These are phyloP conservation scores for Drosophila pseudotalamancana DNA, from an alignment of 2,888 invertebrate genomes.

Conservation along the genomic window DNA sequence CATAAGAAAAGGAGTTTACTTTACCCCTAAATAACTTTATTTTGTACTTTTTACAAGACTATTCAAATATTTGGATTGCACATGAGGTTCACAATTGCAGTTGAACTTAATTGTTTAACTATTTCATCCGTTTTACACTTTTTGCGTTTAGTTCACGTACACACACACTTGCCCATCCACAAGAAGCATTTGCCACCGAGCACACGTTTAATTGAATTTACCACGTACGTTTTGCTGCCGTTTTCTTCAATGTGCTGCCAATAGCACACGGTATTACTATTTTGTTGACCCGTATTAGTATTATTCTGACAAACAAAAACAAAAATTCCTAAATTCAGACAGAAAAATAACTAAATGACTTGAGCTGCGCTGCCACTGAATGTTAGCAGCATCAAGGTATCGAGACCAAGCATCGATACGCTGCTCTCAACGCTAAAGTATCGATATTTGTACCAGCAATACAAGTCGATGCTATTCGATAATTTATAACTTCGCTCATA, in stretches of 20 bases:
- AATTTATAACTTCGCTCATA: background rate
- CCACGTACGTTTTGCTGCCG: slow-evolving; percentile 64
- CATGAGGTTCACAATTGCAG: slow-evolving; percentile 22
- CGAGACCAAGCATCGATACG: slow-evolving; percentile 39
- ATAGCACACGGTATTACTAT: slow-evolving; percentile 25
- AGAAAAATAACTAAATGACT: slow-evolving; percentile 63
- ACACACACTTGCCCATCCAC: slow-evolving; percentile 37
- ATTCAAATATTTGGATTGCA: slow-evolving; percentile 18
- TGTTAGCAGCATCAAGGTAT: slow-evolving; percentile 48
- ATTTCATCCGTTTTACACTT: slow-evolving; percentile 70
- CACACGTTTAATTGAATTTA: slow-evolving; percentile 64
- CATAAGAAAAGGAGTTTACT: slow-evolving; percentile 57
- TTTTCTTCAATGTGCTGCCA: slow-evolving; percentile 37
- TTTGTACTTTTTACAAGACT: slow-evolving; percentile 36
- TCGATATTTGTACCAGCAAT: slow-evolving; percentile 5
- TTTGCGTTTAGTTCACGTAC: slow-evolving; percentile 73
- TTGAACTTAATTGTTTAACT: slow-evolving; percentile 56
- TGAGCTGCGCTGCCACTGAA: slow-evolving; percentile 55
- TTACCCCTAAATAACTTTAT: slow-evolving; percentile 35
- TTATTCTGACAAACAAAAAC: slow-evolving; percentile 53
- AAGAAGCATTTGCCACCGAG: slow-evolving; percentile 51
- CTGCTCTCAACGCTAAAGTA: background rate
- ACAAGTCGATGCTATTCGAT: slow-evolving; percentile 31
- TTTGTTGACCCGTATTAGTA: slow-evolving; percentile 26
- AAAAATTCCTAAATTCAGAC: slow-evolving; percentile 59